A percentile compares a stretch with the other conserved stretches of the same genome.
Evolutionary conservation across 2,797 vertebrate genomes (phyloP).

Genomic region (Periophthalmus magnuspinnatus): DNA sequence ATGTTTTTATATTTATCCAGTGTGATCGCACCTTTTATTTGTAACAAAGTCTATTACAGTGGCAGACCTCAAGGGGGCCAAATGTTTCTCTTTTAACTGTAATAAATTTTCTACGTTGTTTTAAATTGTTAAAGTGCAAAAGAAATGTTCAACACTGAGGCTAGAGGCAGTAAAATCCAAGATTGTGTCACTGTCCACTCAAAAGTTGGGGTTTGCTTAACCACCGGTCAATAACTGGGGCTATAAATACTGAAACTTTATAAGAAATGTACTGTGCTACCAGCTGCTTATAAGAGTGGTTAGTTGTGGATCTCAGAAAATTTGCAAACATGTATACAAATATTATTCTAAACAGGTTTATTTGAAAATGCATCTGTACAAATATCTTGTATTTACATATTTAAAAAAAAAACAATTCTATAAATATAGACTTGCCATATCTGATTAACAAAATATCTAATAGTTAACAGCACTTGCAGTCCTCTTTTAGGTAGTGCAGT

Average conservation of each 20-base stretch:
- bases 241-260: not conserved
- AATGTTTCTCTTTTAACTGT: constrained; percentile 19
- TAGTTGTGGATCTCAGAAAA: not conserved
- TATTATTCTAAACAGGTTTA: constrained; percentile 1
- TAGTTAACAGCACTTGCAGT: not conserved
- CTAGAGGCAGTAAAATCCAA: not conserved
- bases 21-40: constrained; percentile 9
- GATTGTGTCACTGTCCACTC: not conserved
- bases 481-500: not conserved
- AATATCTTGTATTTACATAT: not conserved
- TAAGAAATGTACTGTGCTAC: not conserved
- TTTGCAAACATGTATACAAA: not conserved
- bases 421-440: not conserved
- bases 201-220: not conserved
- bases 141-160: not conserved
- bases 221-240: not conserved
- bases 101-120: constrained; percentile 42
- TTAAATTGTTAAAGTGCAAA: not conserved
- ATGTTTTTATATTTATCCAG: constrained; percentile 12
- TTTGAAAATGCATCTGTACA: not conserved
- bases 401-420: not conserved
- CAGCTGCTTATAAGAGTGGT: not conserved
- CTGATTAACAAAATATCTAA: not conserved
- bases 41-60: constrained; percentile 17
- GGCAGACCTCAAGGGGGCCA: not conserved